These are phyloP conservation scores for Parapsyche elsis DNA, from an alignment of 1,140 invertebrate species.

Conservation along the genomic window DNA sequence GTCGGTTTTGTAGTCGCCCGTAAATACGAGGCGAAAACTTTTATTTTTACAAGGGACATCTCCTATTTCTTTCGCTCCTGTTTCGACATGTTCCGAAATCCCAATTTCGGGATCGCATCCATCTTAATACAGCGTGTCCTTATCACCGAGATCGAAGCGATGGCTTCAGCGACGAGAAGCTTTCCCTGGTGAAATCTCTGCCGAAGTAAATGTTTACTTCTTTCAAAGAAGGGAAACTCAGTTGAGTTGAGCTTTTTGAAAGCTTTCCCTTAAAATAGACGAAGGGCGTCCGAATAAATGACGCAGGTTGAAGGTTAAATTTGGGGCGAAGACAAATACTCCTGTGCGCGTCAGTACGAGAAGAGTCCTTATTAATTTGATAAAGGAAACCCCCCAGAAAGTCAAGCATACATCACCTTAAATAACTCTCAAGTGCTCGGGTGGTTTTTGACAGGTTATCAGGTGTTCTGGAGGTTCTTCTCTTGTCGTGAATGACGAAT, in stretches of 20 bases:
- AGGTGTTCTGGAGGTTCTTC: not conserved
- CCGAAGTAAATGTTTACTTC: not conserved
- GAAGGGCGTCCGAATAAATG: too few species aligned
- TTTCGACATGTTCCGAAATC: constrained; percentile 11
- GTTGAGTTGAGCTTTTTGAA: not conserved
- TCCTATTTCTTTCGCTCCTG: not conserved
- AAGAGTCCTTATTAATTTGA: constrained; percentile 11
- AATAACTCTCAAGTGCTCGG: constrained; percentile 1
- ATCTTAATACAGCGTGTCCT: constrained; percentile 26
- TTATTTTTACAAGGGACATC: constrained; percentile 5
- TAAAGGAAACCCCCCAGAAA: not conserved
- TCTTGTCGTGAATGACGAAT: not conserved
- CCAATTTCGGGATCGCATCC: constrained; percentile 19
- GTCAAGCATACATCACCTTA: constrained; percentile 13
- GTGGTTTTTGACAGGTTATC: not conserved
- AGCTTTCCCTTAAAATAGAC: not conserved
- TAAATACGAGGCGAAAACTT: not conserved
- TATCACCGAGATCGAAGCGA: not conserved
- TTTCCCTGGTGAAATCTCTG: not conserved
- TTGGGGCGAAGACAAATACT: not conserved
- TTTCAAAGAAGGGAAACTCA: not conserved
- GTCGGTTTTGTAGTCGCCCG: not conserved
- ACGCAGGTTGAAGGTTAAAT: not conserved
- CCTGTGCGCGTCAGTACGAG: not conserved
- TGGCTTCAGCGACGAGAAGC: not conserved